phyloP scores from a whole-genome alignment of 2,113 vertebrate species.

The Hydrochoerus hydrochaeris region DNA sequence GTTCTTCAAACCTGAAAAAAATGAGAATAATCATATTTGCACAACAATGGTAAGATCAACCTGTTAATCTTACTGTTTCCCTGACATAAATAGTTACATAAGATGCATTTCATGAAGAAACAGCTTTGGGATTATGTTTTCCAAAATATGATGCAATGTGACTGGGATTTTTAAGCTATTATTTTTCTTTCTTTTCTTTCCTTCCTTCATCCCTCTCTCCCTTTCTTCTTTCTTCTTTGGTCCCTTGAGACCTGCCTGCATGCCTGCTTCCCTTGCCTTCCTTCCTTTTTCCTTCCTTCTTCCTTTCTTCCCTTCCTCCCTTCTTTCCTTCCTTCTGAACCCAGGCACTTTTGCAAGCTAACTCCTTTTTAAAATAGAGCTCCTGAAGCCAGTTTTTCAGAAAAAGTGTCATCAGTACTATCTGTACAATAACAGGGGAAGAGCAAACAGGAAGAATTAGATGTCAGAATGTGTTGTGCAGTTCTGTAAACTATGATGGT shows the following conservation, averaged over 20 bases:
- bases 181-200: not conserved
- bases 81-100: not conserved
- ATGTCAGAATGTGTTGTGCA: not conserved
- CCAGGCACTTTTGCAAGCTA: not conserved
- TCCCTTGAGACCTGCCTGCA: not conserved
- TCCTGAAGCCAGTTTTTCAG: constrained; percentile 18
- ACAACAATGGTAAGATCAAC: constrained; percentile 30
- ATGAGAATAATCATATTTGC: constrained; percentile 56
- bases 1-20: constrained; percentile 49
- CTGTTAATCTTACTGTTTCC: constrained; percentile 71
- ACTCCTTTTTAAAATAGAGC: constrained; percentile 30
- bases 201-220: not conserved
- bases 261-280: not conserved
- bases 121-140: constrained; percentile 46
- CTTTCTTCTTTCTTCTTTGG: not conserved
- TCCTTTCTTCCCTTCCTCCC: not conserved
- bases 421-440: not conserved
- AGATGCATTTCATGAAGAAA: constrained; percentile 41
- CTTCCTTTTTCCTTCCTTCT: not conserved
- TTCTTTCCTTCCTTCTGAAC: not conserved
- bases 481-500: constrained; percentile 31
- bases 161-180: constrained; percentile 31
- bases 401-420: not conserved
- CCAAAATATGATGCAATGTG: not conserved
- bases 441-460: not conserved